Percentiles rank a stretch among this genome's conserved stretches.
phyloP scores from a whole-genome alignment of 2,888 invertebrate species.

The Scotopteryx bipunctaria region DNA sequence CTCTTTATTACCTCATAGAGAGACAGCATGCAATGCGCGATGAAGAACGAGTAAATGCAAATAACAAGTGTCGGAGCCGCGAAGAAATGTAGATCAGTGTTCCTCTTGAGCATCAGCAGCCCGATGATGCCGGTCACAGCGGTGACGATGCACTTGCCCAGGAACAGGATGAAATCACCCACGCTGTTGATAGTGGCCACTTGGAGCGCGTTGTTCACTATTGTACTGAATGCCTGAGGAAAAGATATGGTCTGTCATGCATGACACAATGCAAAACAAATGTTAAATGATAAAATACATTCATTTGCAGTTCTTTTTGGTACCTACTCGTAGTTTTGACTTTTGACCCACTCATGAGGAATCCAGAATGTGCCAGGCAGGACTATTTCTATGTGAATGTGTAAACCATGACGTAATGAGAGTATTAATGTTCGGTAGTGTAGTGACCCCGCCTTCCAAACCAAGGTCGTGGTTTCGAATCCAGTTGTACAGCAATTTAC shows the following conservation, averaged over 20 bases:
- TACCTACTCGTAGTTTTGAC: too few species aligned
- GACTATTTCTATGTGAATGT: too few species aligned
- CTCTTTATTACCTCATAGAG: constrained; percentile 98
- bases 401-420: too few species aligned
- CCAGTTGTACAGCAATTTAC: too few species aligned
- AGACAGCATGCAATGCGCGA: constrained; percentile 96
- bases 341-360: too few species aligned
- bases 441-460: too few species aligned
- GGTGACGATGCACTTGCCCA: constrained; percentile 92
- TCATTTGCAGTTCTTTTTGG: too few species aligned
- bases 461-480: too few species aligned
- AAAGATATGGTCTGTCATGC: background rate
- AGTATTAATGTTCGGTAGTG: too few species aligned
- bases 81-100: constrained; percentile 90
- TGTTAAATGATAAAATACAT: too few species aligned
- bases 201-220: constrained; percentile 92
- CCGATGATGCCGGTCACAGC: constrained; percentile 91
- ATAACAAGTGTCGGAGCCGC: constrained; percentile 93
- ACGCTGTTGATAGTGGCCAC: constrained; percentile 96
- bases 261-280: too few species aligned
- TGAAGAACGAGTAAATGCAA: constrained; percentile 94
- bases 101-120: constrained; percentile 88
- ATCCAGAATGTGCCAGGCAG: too few species aligned
- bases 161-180: constrained; percentile 95
- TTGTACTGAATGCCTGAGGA: constrained; percentile 91